phyloP scores from a whole-genome alignment of 2,113 vertebrate genomes.

The Lathamus discolor region DNA sequence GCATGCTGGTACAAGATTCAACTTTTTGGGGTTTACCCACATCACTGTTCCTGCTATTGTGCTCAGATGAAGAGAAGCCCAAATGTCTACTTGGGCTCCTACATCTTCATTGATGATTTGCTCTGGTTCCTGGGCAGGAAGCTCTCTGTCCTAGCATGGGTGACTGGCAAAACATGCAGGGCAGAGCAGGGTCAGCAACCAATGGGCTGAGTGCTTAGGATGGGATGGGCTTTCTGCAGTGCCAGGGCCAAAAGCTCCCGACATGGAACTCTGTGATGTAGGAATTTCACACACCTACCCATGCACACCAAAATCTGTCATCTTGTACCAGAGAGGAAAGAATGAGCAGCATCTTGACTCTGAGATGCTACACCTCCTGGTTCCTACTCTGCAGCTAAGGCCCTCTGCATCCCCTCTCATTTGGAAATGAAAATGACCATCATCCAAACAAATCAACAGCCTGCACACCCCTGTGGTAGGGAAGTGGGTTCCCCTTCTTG shows the following conservation, averaged over 20 bases:
- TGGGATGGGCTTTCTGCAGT: not conserved
- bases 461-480: not conserved
- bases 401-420: not conserved
- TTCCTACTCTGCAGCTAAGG: not conserved
- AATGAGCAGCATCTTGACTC: not conserved
- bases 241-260: not conserved
- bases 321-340: not conserved
- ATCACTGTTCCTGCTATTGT: not conserved
- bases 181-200: not conserved
- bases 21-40: not conserved
- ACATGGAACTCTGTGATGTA: fast-evolving
- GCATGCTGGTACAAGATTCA: not conserved
- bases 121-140: not conserved
- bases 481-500: not conserved
- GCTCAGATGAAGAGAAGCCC: not conserved
- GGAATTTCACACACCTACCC: not conserved
- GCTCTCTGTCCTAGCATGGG: not conserved
- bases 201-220: not conserved
- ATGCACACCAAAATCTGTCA: not conserved
- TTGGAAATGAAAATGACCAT: not conserved
- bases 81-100: not conserved
- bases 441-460: not conserved
- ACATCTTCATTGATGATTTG: not conserved
- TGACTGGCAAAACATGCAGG: not conserved
- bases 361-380: not conserved